phyloP scores from a whole-genome alignment of 2,113 vertebrate genomes.

The Strix uralensis region DNA sequence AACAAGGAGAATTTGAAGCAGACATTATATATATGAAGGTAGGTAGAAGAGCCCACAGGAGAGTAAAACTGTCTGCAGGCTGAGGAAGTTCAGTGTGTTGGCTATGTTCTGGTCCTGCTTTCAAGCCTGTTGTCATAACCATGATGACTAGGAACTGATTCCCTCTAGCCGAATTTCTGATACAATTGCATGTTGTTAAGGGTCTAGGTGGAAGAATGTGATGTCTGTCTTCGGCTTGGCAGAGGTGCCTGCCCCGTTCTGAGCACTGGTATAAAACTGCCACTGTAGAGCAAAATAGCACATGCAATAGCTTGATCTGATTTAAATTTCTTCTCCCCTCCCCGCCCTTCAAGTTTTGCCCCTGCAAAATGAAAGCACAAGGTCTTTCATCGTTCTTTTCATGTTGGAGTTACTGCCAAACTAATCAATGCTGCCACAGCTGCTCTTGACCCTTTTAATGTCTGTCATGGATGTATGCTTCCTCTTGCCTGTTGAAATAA shows the following conservation, averaged over 20 bases:
- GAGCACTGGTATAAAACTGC: neutral
- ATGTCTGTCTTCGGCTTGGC: neutral
- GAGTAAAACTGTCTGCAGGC: neutral
- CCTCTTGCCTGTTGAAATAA: neutral
- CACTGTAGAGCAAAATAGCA: neutral
- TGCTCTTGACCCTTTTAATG: neutral
- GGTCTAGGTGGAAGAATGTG: neutral
- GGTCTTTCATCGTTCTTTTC: neutral
- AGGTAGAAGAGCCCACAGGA: neutral
- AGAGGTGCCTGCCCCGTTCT: neutral
- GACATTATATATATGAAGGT: neutral
- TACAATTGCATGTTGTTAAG: neutral
- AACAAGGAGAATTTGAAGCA: neutral
- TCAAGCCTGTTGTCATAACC: neutral
- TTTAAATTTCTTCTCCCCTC: neutral
- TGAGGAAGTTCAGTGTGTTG: neutral
- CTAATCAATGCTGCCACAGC: neutral
- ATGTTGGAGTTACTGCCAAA: neutral
- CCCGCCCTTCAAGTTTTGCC: neutral
- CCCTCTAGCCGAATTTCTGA: neutral
- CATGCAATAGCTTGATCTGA: neutral
- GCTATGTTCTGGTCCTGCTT: neutral
- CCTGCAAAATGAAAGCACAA: neutral
- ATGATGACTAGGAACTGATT: neutral
- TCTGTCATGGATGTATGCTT: neutral